A percentile compares a stretch with the other conserved stretches of the same genome.
These are phyloP conservation scores for Scortum barcoo DNA, from an alignment of 2,113 vertebrate species.

Conservation along the genomic window DNA sequence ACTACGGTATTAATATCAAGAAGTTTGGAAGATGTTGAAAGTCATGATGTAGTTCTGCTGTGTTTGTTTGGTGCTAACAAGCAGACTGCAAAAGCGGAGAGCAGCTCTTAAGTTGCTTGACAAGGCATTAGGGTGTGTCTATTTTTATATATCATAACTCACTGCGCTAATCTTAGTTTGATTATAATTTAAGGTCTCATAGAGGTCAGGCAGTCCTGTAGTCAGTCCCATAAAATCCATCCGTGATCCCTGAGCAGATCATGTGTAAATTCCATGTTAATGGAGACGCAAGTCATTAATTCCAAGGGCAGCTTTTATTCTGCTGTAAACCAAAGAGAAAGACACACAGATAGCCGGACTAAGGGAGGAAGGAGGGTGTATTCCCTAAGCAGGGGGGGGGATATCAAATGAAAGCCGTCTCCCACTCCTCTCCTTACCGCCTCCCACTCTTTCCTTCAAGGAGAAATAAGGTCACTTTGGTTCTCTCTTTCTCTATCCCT, in stretches of 20 bases:
- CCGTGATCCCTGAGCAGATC: slow-evolving; percentile 50
- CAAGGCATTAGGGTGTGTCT: background rate
- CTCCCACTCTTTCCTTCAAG: slow-evolving; percentile 49
- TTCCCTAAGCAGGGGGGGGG: slow-evolving; percentile 71
- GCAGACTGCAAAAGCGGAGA: background rate
- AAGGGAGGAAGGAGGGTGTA: slow-evolving; percentile 63
- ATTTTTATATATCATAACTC: background rate
- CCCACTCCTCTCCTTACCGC: slow-evolving; percentile 47
- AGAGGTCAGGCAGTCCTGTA: slow-evolving; percentile 37
- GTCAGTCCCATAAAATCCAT: slow-evolving; percentile 50
- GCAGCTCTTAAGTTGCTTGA: background rate
- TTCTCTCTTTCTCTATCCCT: slow-evolving; percentile 27
- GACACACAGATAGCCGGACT: slow-evolving; percentile 48
- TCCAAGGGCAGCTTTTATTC: slow-evolving; percentile 76
- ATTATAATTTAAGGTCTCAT: slow-evolving; percentile 35
- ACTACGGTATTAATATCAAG: background rate
- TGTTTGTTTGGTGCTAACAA: slow-evolving; percentile 21
- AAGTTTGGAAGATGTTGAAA: slow-evolving; percentile 18
- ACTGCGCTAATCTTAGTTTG: slow-evolving; percentile 26
- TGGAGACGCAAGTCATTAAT: slow-evolving; percentile 63
- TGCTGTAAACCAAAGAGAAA: slow-evolving; percentile 59
- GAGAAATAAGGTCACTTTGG: slow-evolving; percentile 72
- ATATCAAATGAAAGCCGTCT: slow-evolving; percentile 78
- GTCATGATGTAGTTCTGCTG: slow-evolving; percentile 21
- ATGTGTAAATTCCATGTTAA: slow-evolving; percentile 58